A percentile compares a stretch with the other conserved stretches of the same genome.
Conservation (phyloP, 1,140 invertebrate genomes). For the Bilobella aurantiaca region DNA sequence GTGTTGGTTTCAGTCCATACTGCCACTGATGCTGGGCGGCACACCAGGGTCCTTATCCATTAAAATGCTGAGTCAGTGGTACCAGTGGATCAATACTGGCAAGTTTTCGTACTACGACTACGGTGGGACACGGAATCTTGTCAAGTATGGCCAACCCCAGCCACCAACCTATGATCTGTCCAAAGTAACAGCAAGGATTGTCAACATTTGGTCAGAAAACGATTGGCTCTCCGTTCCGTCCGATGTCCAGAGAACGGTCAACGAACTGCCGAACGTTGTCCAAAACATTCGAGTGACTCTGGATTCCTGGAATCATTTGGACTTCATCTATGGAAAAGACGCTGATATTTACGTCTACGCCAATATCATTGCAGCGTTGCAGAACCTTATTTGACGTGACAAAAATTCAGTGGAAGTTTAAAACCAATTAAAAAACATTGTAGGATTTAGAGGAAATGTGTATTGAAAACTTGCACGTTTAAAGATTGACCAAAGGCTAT, state of each 20-base stretch:
- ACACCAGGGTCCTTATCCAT: constrained; percentile 22
- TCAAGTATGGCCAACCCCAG: constrained; percentile 39
- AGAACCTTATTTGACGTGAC: background rate
- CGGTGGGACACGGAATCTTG: constrained; percentile 38
- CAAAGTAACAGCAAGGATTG: constrained; percentile 43
- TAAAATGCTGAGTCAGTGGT: constrained; percentile 26
- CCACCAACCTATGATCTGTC: constrained; percentile 53
- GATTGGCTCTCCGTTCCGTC: constrained; percentile 25
- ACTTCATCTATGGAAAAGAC: constrained; percentile 57
- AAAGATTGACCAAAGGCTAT: no score
- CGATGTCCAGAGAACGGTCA: constrained; percentile 44
- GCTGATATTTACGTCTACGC: constrained; percentile 51
- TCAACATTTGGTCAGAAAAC: constrained; percentile 18
- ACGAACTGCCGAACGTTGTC: constrained; percentile 44
- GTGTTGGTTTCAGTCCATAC: background rate
- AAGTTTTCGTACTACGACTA: constrained; percentile 42
- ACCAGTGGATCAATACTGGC: constrained; percentile 22
- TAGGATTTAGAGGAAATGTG: no score
- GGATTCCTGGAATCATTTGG: constrained; percentile 56
- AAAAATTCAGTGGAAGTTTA: no score
- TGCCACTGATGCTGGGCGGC: constrained; percentile 22
- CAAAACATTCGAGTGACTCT: constrained; percentile 45
- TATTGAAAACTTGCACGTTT: no score
- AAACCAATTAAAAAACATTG: no score
- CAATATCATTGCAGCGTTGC: constrained; percentile 15